Base-by-base conservation (phyloP, 1,140 invertebrate genomes). In the Panagrolaimus sp. region DNA sequence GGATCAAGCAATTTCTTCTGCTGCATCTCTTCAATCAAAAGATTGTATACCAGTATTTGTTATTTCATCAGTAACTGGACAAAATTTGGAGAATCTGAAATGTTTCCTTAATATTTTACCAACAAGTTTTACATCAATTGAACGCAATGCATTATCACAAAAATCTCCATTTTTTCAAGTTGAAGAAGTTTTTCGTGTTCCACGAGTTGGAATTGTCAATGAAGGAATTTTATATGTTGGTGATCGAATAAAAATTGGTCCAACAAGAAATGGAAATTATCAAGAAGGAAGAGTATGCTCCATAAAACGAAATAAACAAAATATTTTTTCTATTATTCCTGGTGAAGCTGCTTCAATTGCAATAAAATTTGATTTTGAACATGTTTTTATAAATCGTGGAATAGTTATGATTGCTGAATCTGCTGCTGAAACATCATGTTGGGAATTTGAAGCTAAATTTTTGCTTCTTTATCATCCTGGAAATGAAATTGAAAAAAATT, bases 11-110 rank as follows among this genome's bases (percentile, higher is more conserved):
- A 43, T 63, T 8, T 8, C 15, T 1, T 44, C 14, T 71, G 32
- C 43, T 21, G 48, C 48, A 21, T 69, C 6, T 77, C 66, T 43
- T 78, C 78, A 15, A 43, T 44, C 17, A 52, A 62, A 71, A n/a
- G 67, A 65, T 64, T 86, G 90, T 65, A 88, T 91, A 48, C 92
- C 94, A 10, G 90, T 98, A 74, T 94, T 98, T 83, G 89, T 88
- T 64, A 89, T 96, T 17, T 96, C 93, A n/a, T 92, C 90, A 83
- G 93, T 98, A 0, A 92, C 89, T 15, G 95, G 95, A 1, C 87
- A 88, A n/a, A 77, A 82, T 71, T 84, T 95, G 2, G 88, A 90
- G 74, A 85, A 90, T 43, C 85, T 95, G 2, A 90, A 90, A 68
- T 89, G 88, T 65, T 94, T 93, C 83, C 84, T 93, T n/a, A 87